Percentiles rank a stretch among this genome's conserved stretches.
These are phyloP conservation scores for Dryomyza anilis DNA, from an alignment of 2,888 invertebrate genomes.

Conservation along the genomic window DNA sequence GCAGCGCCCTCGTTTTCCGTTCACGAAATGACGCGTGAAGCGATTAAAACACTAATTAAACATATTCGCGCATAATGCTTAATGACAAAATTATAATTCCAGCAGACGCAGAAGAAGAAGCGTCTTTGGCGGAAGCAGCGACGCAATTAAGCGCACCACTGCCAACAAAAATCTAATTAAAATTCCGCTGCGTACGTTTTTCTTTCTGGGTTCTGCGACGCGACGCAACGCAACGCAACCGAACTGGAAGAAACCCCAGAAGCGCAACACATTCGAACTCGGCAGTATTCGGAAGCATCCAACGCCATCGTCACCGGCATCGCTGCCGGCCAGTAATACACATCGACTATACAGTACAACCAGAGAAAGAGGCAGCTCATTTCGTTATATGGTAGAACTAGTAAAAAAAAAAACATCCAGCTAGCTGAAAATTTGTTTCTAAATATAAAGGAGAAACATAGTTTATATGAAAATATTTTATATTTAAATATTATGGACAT, in stretches of 20 bases:
- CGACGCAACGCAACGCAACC: neutral
- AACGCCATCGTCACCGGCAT: neutral
- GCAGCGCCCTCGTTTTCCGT: neutral
- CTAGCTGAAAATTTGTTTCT: too few species aligned
- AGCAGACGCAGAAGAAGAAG: neutral
- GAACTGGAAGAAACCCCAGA: neutral
- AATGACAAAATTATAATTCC: slow-evolving; percentile 23
- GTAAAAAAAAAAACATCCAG: too few species aligned
- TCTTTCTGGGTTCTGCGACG: neutral
- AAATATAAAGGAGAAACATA: too few species aligned
- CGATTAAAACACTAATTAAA: slow-evolving; percentile 24
- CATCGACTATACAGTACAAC: too few species aligned
- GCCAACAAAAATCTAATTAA: slow-evolving; percentile 24
- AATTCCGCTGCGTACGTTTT: slow-evolving; percentile 10
- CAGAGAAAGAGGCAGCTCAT: too few species aligned
- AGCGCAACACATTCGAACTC: neutral
- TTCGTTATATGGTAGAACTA: neutral
- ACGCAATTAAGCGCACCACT: too few species aligned
- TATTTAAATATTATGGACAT: neutral
- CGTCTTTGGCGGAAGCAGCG: neutral
- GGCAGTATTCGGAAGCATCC: neutral
- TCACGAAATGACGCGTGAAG: slow-evolving; percentile 9
- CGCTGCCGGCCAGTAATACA: slow-evolving; percentile 1
- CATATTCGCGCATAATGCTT: slow-evolving; percentile 22
- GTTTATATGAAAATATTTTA: too few species aligned